These are phyloP conservation scores for Darevskia nairensis DNA, from an alignment of 2,797 vertebrate species.

Conservation along the genomic window DNA sequence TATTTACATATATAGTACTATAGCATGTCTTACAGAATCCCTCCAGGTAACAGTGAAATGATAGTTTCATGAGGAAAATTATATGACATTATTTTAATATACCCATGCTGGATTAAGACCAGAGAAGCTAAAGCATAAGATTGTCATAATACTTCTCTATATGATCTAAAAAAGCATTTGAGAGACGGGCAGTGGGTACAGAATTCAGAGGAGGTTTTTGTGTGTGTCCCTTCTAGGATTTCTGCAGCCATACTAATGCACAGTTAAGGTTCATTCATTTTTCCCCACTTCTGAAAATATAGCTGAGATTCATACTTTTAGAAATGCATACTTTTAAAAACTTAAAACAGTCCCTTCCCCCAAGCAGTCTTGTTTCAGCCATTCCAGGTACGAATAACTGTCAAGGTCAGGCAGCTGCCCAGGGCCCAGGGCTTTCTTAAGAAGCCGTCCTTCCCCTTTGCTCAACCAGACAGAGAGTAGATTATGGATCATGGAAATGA, in stretches of 20 bases:
- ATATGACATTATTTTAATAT: conserved; percentile 72
- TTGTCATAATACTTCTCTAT: conserved; percentile 58
- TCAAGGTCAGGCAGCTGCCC: not conserved
- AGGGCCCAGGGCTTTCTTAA: not conserved
- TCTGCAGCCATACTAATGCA: conserved; percentile 46
- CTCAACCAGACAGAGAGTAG: not conserved
- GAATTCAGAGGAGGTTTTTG: conserved; percentile 22
- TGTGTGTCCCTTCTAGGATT: conserved; percentile 42
- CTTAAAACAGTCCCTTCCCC: not conserved
- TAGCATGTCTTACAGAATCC: conserved; percentile 62
- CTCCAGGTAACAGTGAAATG: conserved; percentile 70
- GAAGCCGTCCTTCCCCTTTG: not conserved
- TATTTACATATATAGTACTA: conserved; percentile 75
- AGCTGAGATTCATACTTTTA: conserved; percentile 21
- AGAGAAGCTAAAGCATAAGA: conserved; percentile 53
- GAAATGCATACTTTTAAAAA: conserved; percentile 22
- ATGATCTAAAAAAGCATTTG: conserved; percentile 51
- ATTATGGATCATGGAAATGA: not conserved
- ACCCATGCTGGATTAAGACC: conserved; percentile 65
- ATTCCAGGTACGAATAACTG: not conserved
- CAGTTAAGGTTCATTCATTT: not conserved
- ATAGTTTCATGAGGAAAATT: conserved; percentile 71
- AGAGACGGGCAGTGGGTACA: conserved; percentile 23
- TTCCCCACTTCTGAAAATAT: conserved; percentile 7
- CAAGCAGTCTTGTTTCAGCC: conserved; percentile 28